Evolutionary conservation across 2,113 vertebrate genomes (phyloP).

Genomic region (Stigmatopora argus): DNA sequence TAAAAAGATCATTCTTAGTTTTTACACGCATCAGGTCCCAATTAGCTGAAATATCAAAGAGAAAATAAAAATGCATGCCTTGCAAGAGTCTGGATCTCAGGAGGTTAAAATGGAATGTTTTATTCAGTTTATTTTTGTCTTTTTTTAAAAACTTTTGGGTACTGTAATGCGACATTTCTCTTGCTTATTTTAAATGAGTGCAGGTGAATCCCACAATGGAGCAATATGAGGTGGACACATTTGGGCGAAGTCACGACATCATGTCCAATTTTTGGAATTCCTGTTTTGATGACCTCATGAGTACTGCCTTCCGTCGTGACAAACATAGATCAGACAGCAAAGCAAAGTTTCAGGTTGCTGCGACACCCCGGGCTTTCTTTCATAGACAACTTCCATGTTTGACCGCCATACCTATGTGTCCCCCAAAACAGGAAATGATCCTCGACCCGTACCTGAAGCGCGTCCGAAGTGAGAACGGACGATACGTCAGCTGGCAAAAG

Average conservation of each 20-base stretch:
- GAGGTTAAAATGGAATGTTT: too few relatives aligned
- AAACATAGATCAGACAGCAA: slow-evolving; percentile 74
- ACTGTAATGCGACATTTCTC: neutral
- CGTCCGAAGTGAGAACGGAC: slow-evolving; percentile 72
- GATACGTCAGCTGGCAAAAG: slow-evolving; percentile 76
- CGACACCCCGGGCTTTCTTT: neutral
- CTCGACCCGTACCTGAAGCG: slow-evolving; percentile 77
- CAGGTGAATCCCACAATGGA: slow-evolving; percentile 89
- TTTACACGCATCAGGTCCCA: too few relatives aligned
- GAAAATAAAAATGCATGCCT: too few relatives aligned
- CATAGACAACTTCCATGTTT: neutral
- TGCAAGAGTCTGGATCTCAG: too few relatives aligned
- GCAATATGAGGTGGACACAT: slow-evolving; percentile 89
- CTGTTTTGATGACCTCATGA: slow-evolving; percentile 93
- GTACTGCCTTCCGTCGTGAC: slow-evolving; percentile 75
- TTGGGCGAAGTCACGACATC: slow-evolving; percentile 88
- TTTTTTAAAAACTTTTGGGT: neutral
- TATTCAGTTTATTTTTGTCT: neutral
- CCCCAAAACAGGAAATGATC: slow-evolving; percentile 74
- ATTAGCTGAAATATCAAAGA: too few relatives aligned
- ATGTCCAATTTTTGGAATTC: slow-evolving; percentile 99
- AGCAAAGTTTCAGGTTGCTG: slow-evolving; percentile 80
- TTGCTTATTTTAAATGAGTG: neutral
- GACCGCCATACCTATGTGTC: neutral
- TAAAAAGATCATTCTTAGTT: too few relatives aligned